Evolutionary conservation across 2,113 vertebrate species (phyloP).

Genomic region (Hyaena hyaena): DNA sequence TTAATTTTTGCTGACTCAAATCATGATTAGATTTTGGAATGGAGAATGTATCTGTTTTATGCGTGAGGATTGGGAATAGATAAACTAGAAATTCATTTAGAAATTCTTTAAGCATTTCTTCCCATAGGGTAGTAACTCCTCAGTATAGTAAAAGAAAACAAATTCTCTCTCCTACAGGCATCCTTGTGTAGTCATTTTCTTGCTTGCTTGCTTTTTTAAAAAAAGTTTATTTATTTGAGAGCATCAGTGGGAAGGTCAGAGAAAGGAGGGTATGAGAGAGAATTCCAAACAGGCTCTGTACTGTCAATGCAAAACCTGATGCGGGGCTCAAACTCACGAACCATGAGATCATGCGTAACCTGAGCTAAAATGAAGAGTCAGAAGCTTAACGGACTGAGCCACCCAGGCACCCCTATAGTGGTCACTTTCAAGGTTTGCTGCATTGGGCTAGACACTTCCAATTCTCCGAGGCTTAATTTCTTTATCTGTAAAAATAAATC

Average conservation of each 20-base stretch:
- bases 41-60: not conserved
- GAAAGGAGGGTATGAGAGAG: too few relatives aligned
- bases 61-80: not conserved
- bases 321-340: too few relatives aligned
- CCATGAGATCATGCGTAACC: too few relatives aligned
- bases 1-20: conserved; percentile 22
- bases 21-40: not conserved
- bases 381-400: too few relatives aligned
- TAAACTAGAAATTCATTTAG: not conserved
- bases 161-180: not conserved
- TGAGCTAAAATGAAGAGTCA: too few relatives aligned
- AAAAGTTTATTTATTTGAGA: too few relatives aligned
- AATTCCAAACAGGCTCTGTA: too few relatives aligned
- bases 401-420: too few relatives aligned
- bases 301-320: too few relatives aligned
- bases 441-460: not conserved
- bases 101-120: not conserved
- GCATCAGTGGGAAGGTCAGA: too few relatives aligned
- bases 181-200: not conserved
- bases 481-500: not conserved
- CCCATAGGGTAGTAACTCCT: not conserved
- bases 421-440: not conserved
- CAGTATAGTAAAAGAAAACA: not conserved
- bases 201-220: too few relatives aligned
- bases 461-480: not conserved